Evolutionary conservation across 2,888 invertebrate genomes (phyloP).

Genomic region (Agrotis segetum): DNA sequence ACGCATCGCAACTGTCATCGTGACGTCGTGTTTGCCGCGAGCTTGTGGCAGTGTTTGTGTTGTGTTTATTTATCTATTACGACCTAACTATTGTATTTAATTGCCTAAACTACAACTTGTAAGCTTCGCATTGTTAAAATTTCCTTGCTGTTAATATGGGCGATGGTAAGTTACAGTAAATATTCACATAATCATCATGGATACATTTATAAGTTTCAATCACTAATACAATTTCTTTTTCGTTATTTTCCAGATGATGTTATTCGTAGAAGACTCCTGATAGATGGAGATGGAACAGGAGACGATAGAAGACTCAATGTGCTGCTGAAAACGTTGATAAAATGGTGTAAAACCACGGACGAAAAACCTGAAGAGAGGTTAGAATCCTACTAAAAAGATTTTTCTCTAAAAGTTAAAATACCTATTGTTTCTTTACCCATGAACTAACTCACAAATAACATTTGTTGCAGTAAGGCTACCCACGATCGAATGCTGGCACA

Average conservation of each 20-base stretch:
- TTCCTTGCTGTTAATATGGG: slow-evolving; percentile 63
- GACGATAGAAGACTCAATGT: slow-evolving; percentile 97
- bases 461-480: slow-evolving; percentile 91
- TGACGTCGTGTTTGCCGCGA: neutral
- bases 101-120: neutral
- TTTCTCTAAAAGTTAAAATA: too few relatives aligned
- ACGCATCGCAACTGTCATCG: neutral
- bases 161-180: slow-evolving; percentile 66
- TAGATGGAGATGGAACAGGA: slow-evolving; percentile 99
- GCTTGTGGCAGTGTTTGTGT: neutral
- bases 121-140: neutral
- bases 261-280: slow-evolving; percentile 96
- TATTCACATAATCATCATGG: neutral
- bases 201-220: neutral
- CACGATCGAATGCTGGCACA: slow-evolving; percentile 96
- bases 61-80: slow-evolving; percentile 15
- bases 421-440: neutral
- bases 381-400: slow-evolving; percentile 44
- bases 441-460: neutral
- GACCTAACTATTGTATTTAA: neutral
- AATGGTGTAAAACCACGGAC: slow-evolving; percentile 94
- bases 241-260: slow-evolving; percentile 95
- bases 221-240: neutral
- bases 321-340: slow-evolving; percentile 95
- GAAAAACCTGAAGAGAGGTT: slow-evolving; percentile 93